Conservation (phyloP, 1,140 invertebrate genomes). For the Drosophila trapezifrons region DNA sequence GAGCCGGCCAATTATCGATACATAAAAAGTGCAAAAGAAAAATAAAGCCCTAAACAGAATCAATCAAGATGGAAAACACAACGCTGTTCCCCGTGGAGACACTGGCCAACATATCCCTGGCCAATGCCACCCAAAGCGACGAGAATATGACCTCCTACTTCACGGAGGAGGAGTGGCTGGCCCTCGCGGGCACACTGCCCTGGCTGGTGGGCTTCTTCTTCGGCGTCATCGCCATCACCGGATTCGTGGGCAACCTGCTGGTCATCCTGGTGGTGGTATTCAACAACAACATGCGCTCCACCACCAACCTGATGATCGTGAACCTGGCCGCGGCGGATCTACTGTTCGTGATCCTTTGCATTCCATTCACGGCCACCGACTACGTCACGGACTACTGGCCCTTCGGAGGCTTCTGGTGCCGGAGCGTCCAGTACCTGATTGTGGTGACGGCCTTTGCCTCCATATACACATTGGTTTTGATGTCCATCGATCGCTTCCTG, state of each 20-base stretch:
- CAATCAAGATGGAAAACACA: constrained; percentile 47
- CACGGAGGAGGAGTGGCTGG: constrained; percentile 41
- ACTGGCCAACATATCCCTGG: constrained; percentile 8
- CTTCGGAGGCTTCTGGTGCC: constrained; percentile 95
- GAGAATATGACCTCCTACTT: constrained; percentile 14
- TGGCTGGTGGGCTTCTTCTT: constrained; percentile 93
- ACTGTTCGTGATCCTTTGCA: constrained; percentile 97
- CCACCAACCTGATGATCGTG: constrained; percentile 96
- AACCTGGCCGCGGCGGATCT: constrained; percentile 95
- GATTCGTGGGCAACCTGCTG: constrained; percentile 94
- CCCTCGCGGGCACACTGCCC: constrained; percentile 49
- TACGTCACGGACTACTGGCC: constrained; percentile 94
- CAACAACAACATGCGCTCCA: constrained; percentile 95
- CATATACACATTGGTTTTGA: constrained; percentile 97
- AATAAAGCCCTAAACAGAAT: background rate
- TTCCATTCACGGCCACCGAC: constrained; percentile 94
- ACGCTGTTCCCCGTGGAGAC: constrained; percentile 4
- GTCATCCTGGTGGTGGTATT: constrained; percentile 93
- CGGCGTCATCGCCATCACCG: constrained; percentile 93
- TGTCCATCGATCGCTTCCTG: constrained; percentile 97
- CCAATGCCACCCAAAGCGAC: constrained; percentile 14
- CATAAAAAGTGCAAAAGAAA: constrained; percentile 31
- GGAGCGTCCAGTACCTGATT: constrained; percentile 90
- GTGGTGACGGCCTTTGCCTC: constrained; percentile 96
- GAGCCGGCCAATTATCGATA: constrained; percentile 8